Evolutionary conservation across 2,888 invertebrate genomes (phyloP).

Genomic region (Hesperia comma): DNA sequence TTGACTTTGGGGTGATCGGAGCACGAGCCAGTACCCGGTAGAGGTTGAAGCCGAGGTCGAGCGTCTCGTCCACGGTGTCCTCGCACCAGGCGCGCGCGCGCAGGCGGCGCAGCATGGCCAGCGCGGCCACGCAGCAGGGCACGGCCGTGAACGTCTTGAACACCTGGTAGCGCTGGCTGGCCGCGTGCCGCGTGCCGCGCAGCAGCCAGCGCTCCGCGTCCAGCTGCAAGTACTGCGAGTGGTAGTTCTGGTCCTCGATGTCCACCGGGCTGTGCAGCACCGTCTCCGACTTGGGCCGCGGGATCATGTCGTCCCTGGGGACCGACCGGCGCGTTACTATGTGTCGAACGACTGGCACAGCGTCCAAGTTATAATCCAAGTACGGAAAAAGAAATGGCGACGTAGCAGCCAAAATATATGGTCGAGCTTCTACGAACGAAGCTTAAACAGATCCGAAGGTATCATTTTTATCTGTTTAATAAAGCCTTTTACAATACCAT

Average conservation of each 20-base stretch:
- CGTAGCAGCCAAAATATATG: too few species aligned
- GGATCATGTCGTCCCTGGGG: conserved; percentile 70
- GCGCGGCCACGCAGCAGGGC: conserved; percentile 68
- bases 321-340: too few species aligned
- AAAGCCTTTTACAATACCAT: too few species aligned
- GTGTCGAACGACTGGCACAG: too few species aligned
- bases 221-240: conserved; percentile 69
- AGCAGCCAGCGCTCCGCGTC: conserved; percentile 67
- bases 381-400: too few species aligned
- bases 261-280: conserved; percentile 72
- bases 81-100: conserved; percentile 74
- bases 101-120: conserved; percentile 63
- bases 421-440: too few species aligned
- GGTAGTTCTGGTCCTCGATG: conserved; percentile 66
- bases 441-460: too few species aligned
- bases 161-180: conserved; percentile 71
- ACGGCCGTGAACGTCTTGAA: conserved; percentile 69
- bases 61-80: conserved; percentile 69
- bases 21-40: too few species aligned
- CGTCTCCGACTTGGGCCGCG: conserved; percentile 64
- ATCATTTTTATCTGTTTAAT: too few species aligned
- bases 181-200: conserved; percentile 71
- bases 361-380: too few species aligned
- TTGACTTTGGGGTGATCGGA: too few species aligned
- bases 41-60: conserved; percentile 70